phyloP scores from a whole-genome alignment of 2,797 vertebrate species.

The Sciurus vulgaris region DNA sequence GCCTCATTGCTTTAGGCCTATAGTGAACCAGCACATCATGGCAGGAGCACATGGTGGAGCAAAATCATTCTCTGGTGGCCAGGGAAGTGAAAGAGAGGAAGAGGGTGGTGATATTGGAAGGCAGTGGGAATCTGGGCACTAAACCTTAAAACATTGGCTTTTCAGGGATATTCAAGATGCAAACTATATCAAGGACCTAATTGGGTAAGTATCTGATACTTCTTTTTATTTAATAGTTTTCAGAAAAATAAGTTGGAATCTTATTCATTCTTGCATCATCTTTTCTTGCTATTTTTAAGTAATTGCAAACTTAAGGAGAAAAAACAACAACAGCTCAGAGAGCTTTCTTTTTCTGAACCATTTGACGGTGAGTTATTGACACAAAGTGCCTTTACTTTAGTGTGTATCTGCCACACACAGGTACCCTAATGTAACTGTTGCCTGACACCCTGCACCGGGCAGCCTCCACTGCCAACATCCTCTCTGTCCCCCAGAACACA shows the following conservation, averaged over 20 bases:
- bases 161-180: background rate
- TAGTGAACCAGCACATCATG: no score
- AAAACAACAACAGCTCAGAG: background rate
- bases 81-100: background rate
- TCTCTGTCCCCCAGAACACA: background rate
- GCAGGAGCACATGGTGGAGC: background rate
- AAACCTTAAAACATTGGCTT: background rate
- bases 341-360: background rate
- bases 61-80: background rate
- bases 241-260: background rate
- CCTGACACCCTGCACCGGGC: background rate
- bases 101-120: background rate
- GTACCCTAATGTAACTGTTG: background rate
- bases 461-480: background rate
- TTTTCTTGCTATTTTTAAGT: background rate
- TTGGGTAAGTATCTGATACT: background rate
- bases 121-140: no score
- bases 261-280: background rate
- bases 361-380: background rate
- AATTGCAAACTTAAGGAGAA: background rate
- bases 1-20: background rate
- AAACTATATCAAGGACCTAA: background rate
- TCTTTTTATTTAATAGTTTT: background rate
- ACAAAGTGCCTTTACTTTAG: no score
- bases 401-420: background rate